A percentile compares a stretch with the other conserved stretches of the same genome.
These are phyloP conservation scores for Alauda arvensis DNA, from an alignment of 2,797 vertebrate species.

Conservation along the genomic window DNA sequence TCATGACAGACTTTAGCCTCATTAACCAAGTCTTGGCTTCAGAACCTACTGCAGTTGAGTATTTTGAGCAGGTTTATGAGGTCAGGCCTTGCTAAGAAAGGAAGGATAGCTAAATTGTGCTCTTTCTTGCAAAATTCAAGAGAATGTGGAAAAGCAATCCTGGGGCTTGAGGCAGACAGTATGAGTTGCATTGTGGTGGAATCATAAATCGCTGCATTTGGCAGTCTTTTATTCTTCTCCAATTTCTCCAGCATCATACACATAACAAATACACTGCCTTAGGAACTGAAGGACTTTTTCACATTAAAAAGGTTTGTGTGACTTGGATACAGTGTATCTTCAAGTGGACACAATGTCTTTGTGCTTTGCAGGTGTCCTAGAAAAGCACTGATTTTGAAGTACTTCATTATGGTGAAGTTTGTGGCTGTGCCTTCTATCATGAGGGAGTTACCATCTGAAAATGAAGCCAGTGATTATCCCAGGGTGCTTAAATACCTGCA, in stretches of 20 bases:
- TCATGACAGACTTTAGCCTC: not conserved
- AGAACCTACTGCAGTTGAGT: accelerated
- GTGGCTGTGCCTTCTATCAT: not conserved
- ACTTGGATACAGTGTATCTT: not conserved
- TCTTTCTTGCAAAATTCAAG: not conserved
- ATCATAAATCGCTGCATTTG: not conserved
- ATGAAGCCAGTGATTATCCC: not conserved
- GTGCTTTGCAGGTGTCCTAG: not conserved
- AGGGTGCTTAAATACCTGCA: not conserved
- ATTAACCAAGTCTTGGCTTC: not conserved
- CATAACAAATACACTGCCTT: accelerated
- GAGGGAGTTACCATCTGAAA: not conserved
- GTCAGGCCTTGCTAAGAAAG: not conserved
- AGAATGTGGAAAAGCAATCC: not conserved
- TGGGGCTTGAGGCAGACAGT: not conserved
- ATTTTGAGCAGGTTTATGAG: not conserved
- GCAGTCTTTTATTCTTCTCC: no score
- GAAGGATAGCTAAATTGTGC: accelerated
- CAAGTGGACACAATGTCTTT: not conserved
- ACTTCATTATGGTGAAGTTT: not conserved
- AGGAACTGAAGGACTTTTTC: not conserved
- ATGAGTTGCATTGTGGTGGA: accelerated
- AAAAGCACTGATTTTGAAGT: not conserved
- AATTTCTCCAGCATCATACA: not conserved
- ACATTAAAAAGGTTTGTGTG: no score